Evolutionary conservation across 2,797 vertebrate genomes (phyloP), one percentile per base, ranked within the genome.

Genomic region (Pipistrellus nathusii): DNA sequence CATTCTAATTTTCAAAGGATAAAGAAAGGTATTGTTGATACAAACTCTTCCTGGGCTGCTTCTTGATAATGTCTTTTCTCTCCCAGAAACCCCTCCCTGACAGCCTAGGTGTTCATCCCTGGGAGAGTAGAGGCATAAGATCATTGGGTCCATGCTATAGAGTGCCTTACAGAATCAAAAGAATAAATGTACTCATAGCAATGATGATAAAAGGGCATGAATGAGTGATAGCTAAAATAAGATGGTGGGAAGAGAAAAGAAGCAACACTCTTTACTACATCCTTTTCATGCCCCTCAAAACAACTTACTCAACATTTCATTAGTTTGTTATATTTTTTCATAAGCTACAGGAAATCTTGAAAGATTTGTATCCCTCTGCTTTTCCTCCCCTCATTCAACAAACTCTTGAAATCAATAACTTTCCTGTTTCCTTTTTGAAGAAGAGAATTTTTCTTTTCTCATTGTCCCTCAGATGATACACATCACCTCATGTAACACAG

Each of bases 1-100:
- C 27, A n/a, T 53, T 85, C 57, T 68, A 84, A 75, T n/a, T 91
- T 46, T 89, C 64, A 78, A 93, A 86, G 27, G 27, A 53, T 53
- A 80, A 44, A 44, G 44, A 93, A 73, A 85, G 11, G 15, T 44
- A 53, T 48, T 46, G 18, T 41, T 78, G 71, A 68, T 83, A 25
- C 21, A 41, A 78, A 11, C 0, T 25, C 44, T 57, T 68, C 46
- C 13, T 48, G 46, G 46, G 46, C 46, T 69, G 17, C 76, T 71
- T 85, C 53, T 46, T 57, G 35, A 12, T 51, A n/a, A 66, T 81
- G 21, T 13, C 11, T 71, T 78, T 64, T 41, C 53, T 51, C 38
- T 35, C 73, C 32, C 53, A 62, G 73, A 88, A 96, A 76, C 27
- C 57, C 35, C 23, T 32, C 53, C 30, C 44, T 27, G 12, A 41